These are phyloP conservation scores for Cephalopholis sonnerati DNA, from an alignment of 2,113 vertebrate genomes.

Conservation along the genomic window DNA sequence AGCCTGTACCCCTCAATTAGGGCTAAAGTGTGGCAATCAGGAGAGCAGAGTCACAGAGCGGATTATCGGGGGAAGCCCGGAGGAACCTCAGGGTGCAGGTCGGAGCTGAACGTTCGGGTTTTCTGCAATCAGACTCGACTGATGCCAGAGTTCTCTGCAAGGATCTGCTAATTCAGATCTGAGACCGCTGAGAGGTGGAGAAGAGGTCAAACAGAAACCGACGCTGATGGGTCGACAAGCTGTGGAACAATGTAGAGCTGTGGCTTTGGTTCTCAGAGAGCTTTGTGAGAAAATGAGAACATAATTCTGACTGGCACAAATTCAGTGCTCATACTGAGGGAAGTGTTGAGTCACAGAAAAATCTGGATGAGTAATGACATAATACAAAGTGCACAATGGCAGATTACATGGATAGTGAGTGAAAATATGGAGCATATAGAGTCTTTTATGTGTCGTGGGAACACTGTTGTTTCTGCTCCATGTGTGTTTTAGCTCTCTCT, in stretches of 20 bases:
- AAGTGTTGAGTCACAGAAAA: background rate
- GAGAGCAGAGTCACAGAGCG: slow-evolving; percentile 48
- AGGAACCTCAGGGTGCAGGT: background rate
- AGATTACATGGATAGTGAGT: too few relatives aligned
- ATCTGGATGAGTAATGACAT: background rate
- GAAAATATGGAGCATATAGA: background rate
- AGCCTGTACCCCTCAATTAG: slow-evolving; percentile 80
- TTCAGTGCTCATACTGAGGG: background rate
- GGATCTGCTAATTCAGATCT: background rate
- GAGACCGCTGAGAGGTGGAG: background rate
- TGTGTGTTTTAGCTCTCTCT: slow-evolving; percentile 11
- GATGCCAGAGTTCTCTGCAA: background rate
- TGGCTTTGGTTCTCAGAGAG: background rate
- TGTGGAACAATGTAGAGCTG: background rate
- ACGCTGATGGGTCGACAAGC: background rate
- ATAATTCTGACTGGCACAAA: background rate
- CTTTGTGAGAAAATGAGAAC: background rate
- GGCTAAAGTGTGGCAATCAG: slow-evolving; percentile 78
- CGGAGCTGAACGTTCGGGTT: slow-evolving; percentile 24
- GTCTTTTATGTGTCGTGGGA: background rate
- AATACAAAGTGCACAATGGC: too few relatives aligned
- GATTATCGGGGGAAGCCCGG: slow-evolving; percentile 36
- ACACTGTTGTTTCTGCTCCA: background rate
- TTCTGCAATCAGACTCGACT: slow-evolving; percentile 24
- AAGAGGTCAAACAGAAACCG: slow-evolving; percentile 23